Evolutionary conservation across 2,797 vertebrate species (phyloP), one percentile per base, ranked within the genome.

Genomic region (Eospalax fontanierii): DNA sequence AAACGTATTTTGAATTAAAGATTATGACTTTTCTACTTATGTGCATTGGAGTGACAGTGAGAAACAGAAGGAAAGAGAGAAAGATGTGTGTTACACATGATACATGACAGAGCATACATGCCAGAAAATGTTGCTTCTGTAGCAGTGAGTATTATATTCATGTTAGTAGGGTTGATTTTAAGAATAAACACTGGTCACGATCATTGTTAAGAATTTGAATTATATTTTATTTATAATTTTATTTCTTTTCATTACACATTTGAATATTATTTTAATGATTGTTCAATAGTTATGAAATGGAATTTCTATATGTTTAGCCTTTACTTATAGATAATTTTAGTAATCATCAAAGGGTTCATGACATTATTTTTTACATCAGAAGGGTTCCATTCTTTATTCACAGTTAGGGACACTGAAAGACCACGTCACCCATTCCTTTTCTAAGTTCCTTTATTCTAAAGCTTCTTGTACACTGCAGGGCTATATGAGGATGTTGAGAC

Each of bases 221-320:
- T 66, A 73, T 33, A 40, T 0, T 81, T 8, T 19, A 18, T 59
- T 79, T 91, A 8, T 54, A 40, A 78, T 84, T 91, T 80, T 89
- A 26, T 66, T 95, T 22, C 66, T 87, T 61, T 92, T 71, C 68
- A 91, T 95, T 68, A 15, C 50, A 89, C 33, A 2, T 92, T 85
- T 43, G 70, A 40, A 75, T 54, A 86, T 88, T 15, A 93, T 57
- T 84, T 83, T 84, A 50, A 76, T 30, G 74, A 35, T 66, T 88
- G 33, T 92, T 35, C 61, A 90, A 66, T 50, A 35, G 28, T 91
- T 83, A 79, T 28, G 22, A 30, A 80, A 80, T 54, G 50, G 50
- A n/a, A 21, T 93, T 63, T 86, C 66, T 28, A 93, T 0, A 7
- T 78, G 11, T 50, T n/a, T n/a, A n/a, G n/a, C n/a, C n/a, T n/a